A percentile compares a stretch with the other conserved stretches of the same genome.
These are phyloP conservation scores for Psilopsiagon aurifrons DNA, from an alignment of 2,113 vertebrate species.

Conservation along the genomic window DNA sequence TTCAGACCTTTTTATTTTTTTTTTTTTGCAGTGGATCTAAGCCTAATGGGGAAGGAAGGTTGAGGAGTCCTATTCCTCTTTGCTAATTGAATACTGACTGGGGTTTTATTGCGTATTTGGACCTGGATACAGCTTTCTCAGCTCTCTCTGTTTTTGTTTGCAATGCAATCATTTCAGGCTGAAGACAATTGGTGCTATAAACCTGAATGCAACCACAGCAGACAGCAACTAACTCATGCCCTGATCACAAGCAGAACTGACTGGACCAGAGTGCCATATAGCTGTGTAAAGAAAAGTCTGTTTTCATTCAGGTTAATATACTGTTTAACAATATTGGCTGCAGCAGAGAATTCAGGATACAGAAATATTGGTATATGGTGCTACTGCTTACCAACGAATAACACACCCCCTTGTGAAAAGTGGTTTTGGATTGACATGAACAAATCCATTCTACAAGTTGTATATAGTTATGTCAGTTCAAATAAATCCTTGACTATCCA, in stretches of 20 bases:
- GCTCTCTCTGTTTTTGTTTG: neutral
- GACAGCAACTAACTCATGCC: neutral
- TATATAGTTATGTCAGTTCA: neutral
- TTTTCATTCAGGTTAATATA: neutral
- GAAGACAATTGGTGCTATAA: neutral
- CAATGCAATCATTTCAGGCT: neutral
- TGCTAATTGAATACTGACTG: neutral
- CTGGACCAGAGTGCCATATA: neutral
- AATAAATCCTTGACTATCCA: neutral
- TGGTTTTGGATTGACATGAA: neutral
- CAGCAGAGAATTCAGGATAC: neutral
- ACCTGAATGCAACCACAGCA: neutral
- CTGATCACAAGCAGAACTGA: neutral
- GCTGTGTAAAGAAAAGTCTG: neutral
- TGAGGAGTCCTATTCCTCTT: neutral
- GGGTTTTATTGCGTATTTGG: neutral
- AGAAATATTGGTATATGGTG: neutral
- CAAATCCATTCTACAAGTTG: neutral
- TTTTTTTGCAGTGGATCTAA: neutral
- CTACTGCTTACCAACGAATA: neutral
- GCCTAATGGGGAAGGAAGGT: neutral
- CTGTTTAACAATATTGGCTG: neutral
- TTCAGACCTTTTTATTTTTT: neutral
- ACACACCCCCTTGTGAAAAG: neutral
- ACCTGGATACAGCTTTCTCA: neutral